Percentiles rank a stretch among this genome's conserved stretches.
These are phyloP conservation scores for Isoperla grammatica DNA, from an alignment of 2,888 invertebrate genomes.

Conservation along the genomic window DNA sequence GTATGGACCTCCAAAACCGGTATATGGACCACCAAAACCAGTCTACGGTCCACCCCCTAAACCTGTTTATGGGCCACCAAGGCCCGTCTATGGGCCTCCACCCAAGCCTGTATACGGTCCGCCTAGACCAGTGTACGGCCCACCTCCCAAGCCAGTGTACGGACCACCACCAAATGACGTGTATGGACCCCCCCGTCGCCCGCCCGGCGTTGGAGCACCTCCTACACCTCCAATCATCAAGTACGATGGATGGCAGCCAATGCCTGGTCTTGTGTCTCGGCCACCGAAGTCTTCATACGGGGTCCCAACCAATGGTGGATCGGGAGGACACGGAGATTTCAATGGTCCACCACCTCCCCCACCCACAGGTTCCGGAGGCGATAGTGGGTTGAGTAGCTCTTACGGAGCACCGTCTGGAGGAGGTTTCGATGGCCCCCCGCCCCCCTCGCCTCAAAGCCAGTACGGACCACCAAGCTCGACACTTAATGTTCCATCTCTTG, in stretches of 20 bases:
- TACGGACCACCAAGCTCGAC: conserved; percentile 14
- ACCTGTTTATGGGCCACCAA: conserved; percentile 36
- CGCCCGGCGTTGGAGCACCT: conserved; percentile 65
- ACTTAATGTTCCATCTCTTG: conserved; percentile 19
- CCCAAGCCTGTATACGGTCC: conserved; percentile 27
- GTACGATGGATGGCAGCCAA: conserved; percentile 84
- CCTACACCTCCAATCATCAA: conserved; percentile 68
- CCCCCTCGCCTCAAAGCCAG: conserved; percentile 1
- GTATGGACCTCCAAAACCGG: conserved; percentile 27
- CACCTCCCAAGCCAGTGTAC: conserved; percentile 35
- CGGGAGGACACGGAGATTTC: conserved; percentile 1
- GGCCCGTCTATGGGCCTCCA: conserved; percentile 34
- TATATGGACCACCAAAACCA: conserved; percentile 26
- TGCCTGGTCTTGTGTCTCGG: conserved; percentile 55
- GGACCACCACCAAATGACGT: conserved; percentile 25
- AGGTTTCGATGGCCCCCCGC: neutral
- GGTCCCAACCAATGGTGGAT: conserved; percentile 20
- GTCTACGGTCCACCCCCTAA: conserved; percentile 23
- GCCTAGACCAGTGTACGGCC: conserved; percentile 26
- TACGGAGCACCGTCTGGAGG: conserved; percentile 29
- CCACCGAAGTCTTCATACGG: conserved; percentile 29
- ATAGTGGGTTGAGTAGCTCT: conserved; percentile 17
- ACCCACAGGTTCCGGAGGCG: neutral
- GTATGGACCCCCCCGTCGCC: conserved; percentile 43
- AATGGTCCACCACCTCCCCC: conserved; percentile 20